Evolutionary conservation across 2,797 vertebrate species (phyloP).

Genomic region (Synaphobranchus kaupii): DNA sequence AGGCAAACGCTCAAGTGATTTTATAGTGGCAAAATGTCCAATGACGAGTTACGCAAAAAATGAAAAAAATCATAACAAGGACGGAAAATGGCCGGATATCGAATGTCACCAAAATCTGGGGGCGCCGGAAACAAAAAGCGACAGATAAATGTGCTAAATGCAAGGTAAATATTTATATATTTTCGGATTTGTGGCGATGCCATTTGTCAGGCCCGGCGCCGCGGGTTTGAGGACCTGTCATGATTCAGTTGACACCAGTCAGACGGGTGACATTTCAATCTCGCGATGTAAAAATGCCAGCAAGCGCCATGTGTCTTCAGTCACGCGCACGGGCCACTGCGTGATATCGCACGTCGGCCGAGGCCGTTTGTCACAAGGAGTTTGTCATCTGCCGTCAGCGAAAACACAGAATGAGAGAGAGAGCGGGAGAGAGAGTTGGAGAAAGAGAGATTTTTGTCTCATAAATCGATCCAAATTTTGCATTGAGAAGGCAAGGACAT

Average conservation of each 20-base stretch:
- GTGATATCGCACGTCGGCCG: background rate
- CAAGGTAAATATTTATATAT: slow-evolving; percentile 12
- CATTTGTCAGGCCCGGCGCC: background rate
- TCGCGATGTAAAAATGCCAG: background rate
- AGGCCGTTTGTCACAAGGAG: background rate
- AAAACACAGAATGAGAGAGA: background rate
- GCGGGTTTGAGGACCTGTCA: background rate
- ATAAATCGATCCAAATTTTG: background rate
- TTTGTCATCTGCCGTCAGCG: background rate
- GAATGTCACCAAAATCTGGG: background rate
- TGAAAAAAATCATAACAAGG: background rate
- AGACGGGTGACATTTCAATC: slow-evolving; percentile 20
- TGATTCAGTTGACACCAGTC: background rate
- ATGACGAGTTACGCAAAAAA: background rate
- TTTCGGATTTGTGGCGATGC: background rate
- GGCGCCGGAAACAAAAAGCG: background rate
- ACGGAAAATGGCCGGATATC: background rate
- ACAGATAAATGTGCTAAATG: slow-evolving; percentile 18
- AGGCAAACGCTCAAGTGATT: slow-evolving; percentile 1
- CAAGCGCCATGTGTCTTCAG: background rate
- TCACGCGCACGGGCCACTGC: background rate
- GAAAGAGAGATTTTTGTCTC: background rate
- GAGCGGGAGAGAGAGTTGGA: background rate
- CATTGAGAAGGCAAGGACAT: background rate
- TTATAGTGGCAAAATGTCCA: background rate